A percentile compares a stretch with the other conserved stretches of the same genome.
These are phyloP conservation scores for Chrysocyon brachyurus DNA, from an alignment of 2,797 vertebrate species.

Conservation along the genomic window DNA sequence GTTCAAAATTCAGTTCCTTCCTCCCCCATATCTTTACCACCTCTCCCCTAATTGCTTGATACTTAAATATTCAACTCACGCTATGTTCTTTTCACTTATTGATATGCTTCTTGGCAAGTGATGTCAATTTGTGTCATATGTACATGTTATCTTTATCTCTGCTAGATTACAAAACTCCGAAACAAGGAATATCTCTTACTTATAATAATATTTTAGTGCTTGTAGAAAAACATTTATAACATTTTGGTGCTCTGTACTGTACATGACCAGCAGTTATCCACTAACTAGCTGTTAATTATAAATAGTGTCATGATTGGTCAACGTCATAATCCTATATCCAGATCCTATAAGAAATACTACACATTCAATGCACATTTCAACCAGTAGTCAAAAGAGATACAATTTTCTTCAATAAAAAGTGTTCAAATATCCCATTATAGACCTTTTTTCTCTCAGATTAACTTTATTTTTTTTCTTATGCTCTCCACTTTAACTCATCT, in stretches of 20 bases:
- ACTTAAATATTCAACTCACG: not conserved
- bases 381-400: not conserved
- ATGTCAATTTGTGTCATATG: not conserved
- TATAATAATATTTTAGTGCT: slow-evolving; percentile 41
- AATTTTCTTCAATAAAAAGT: slow-evolving; percentile 5
- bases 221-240: not conserved
- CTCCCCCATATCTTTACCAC: not conserved
- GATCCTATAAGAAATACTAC: not conserved
- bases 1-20: slow-evolving; percentile 21
- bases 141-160: not conserved
- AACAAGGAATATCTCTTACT: not conserved
- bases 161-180: slow-evolving; percentile 38
- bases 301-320: not conserved
- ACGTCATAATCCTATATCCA: not conserved
- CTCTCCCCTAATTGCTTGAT: not conserved
- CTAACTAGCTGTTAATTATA: slow-evolving; percentile 30
- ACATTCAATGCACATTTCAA: not conserved
- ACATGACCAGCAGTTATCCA: not conserved
- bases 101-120: not conserved
- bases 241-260: not conserved
- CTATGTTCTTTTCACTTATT: not conserved
- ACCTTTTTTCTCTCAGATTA: not conserved
- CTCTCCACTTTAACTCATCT: slow-evolving; percentile 52
- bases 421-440: not conserved
- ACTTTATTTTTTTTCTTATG: not conserved